Evolutionary conservation across 2,113 vertebrate genomes (phyloP).

Genomic region (Cebus imitator): DNA sequence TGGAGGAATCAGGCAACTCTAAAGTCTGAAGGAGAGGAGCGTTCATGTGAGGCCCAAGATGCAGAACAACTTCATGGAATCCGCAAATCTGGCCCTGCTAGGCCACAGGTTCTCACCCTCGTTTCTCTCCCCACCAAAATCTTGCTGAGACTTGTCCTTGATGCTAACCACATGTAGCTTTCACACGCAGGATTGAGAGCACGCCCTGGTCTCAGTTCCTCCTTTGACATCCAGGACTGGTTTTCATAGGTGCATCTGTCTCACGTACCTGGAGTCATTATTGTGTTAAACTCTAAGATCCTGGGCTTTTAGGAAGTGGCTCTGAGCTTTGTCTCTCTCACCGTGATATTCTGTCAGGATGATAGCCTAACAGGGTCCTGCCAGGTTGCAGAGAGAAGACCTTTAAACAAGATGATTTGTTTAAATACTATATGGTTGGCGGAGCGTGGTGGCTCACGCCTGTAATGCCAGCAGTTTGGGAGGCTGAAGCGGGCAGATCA

Average conservation of each 20-base stretch:
- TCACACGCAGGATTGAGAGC: accelerated
- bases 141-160: neutral
- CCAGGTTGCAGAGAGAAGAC: neutral
- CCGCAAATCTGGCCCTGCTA: neutral
- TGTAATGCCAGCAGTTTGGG: too few species aligned
- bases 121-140: neutral
- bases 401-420: neutral
- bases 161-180: neutral
- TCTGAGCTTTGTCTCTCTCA: neutral
- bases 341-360: neutral
- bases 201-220: neutral
- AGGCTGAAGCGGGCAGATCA: too few species aligned
- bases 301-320: neutral
- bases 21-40: neutral
- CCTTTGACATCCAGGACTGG: neutral
- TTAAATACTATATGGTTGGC: neutral
- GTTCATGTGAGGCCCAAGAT: neutral
- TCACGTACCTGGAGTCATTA: neutral
- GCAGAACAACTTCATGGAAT: neutral
- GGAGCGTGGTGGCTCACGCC: too few species aligned
- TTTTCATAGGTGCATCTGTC: neutral
- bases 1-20: neutral
- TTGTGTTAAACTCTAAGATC: neutral
- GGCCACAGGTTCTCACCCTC: neutral
- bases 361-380: neutral